A percentile compares a stretch with the other conserved stretches of the same genome.
Evolutionary conservation across 2,113 vertebrate genomes (phyloP).

Genomic region (Arenaria interpres): DNA sequence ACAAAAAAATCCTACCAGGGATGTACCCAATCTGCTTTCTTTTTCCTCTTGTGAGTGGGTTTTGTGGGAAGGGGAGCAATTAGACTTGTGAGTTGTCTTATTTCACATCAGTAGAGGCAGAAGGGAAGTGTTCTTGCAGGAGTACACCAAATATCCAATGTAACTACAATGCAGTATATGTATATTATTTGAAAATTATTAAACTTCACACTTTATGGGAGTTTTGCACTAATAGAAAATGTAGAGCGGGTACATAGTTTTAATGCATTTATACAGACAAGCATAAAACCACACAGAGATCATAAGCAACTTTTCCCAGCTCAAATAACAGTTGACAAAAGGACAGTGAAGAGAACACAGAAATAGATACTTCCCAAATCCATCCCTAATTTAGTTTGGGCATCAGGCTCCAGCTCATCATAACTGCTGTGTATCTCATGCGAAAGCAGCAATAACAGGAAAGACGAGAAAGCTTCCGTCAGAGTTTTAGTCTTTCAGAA

Average conservation of each 20-base stretch:
- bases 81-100: neutral
- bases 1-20: neutral
- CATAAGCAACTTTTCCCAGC: neutral
- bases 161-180: neutral
- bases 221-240: neutral
- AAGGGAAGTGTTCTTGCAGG: neutral
- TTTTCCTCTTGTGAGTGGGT: neutral
- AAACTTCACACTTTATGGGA: neutral
- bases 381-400: neutral
- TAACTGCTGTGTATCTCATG: neutral
- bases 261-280: neutral
- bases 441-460: neutral
- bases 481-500: neutral
- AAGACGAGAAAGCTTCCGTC: neutral
- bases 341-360: neutral
- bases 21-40: neutral
- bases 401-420: neutral
- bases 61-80: neutral
- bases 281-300: neutral
- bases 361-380: neutral
- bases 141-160: neutral
- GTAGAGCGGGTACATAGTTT: neutral
- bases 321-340: neutral
- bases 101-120: neutral
- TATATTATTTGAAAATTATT: neutral